These are phyloP conservation scores for Sparidentex hasta DNA, from an alignment of 2,797 vertebrate species.

Conservation along the genomic window DNA sequence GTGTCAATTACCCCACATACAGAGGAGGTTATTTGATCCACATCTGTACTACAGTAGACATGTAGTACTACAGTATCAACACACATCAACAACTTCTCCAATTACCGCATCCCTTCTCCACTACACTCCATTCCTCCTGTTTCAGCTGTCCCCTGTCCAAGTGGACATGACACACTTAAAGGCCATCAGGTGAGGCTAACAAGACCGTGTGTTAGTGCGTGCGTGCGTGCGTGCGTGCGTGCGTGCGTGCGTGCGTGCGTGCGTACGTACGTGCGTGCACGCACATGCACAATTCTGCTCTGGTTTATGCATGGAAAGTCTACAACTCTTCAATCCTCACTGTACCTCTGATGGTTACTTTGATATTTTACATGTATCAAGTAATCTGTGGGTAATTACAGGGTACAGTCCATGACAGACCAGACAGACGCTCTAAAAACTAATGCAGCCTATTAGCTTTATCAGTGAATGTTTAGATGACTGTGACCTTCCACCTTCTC, in stretches of 20 bases:
- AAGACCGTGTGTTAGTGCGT: conserved; percentile 14
- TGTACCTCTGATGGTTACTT: background rate
- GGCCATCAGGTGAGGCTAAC: conserved; percentile 21
- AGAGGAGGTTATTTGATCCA: conserved; percentile 51
- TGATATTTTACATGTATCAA: background rate
- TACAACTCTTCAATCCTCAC: background rate
- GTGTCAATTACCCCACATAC: conserved; percentile 8
- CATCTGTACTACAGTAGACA: conserved; percentile 33
- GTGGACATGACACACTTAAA: conserved; percentile 28
- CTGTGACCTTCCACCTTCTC: conserved; percentile 8
- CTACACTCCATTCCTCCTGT: conserved; percentile 16
- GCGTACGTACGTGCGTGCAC: background rate
- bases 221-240: conserved; percentile 1
- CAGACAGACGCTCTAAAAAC: background rate
- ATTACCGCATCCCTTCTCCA: conserved; percentile 28
- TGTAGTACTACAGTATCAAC: conserved; percentile 38
- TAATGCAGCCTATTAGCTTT: background rate
- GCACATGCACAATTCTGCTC: background rate
- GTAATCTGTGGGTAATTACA: background rate
- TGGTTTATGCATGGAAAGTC: background rate
- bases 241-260: conserved; percentile 9
- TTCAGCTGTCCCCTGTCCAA: conserved; percentile 18
- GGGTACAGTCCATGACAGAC: background rate
- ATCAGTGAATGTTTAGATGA: background rate
- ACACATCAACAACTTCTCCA: conserved; percentile 46